Percentiles rank a stretch among this genome's conserved stretches.
Evolutionary conservation across 1,140 invertebrate genomes (phyloP).

Genomic region (Ceratosolen solmsi): DNA sequence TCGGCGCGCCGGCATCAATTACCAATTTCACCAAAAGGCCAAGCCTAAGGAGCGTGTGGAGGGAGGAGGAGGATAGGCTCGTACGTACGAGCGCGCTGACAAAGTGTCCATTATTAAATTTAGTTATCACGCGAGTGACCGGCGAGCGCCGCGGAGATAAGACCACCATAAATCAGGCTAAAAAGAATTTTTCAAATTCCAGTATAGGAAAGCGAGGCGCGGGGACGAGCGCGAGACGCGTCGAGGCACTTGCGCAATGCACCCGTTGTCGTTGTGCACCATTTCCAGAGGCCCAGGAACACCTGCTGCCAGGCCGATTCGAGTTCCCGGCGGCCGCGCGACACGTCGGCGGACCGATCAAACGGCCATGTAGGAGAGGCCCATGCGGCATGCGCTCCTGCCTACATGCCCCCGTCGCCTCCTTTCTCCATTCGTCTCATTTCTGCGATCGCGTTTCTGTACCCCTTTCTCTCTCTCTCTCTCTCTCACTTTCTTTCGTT

Average conservation of each 20-base stretch:
- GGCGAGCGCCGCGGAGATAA: conserved; percentile 1
- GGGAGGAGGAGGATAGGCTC: background rate
- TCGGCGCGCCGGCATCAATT: background rate
- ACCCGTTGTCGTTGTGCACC: background rate
- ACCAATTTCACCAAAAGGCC: background rate
- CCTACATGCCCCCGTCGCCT: background rate
- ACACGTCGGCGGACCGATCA: conserved; percentile 23
- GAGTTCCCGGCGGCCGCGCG: background rate
- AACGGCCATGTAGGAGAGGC: conserved; percentile 2
- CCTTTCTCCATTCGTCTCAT: conserved; percentile 28
- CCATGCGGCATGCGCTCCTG: conserved; percentile 25
- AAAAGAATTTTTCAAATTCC: conserved; percentile 43
- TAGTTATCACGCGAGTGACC: conserved; percentile 26
- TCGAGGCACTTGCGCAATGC: conserved; percentile 20
- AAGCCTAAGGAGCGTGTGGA: too few relatives aligned
- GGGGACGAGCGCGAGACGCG: background rate
- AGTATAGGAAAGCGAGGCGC: background rate
- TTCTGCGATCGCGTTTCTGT: background rate
- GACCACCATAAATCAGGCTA: conserved; percentile 36
- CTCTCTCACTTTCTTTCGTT: too few relatives aligned
- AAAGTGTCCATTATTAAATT: conserved; percentile 35
- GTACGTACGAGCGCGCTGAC: background rate
- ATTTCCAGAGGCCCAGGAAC: background rate
- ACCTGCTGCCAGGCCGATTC: background rate
- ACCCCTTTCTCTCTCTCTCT: too few relatives aligned